Conservation (phyloP, 2,888 invertebrate species). For the Mamestra brassicae region DNA sequence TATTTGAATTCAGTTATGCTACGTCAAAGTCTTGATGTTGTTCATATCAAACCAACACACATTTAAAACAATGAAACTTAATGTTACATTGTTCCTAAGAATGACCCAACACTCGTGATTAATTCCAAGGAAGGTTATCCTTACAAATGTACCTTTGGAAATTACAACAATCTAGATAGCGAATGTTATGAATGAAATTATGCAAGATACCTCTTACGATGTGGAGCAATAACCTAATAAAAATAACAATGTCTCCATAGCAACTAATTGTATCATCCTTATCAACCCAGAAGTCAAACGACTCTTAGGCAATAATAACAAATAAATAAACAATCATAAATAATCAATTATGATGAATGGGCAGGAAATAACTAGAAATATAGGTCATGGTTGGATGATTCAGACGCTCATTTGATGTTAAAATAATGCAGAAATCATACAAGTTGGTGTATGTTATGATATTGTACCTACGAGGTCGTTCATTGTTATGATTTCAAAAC, state of each 20-base stretch:
- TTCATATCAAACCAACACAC: conserved; percentile 15
- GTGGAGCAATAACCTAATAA: conserved; percentile 44
- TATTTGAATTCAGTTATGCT: conserved; percentile 15
- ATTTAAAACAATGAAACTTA: conserved; percentile 25
- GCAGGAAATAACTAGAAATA: conserved; percentile 54
- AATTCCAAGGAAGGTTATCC: conserved; percentile 33
- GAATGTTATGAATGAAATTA: conserved; percentile 52
- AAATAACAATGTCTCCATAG: conserved; percentile 33
- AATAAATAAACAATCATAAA: conserved; percentile 53
- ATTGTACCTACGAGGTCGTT: conserved; percentile 13
- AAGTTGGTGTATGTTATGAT: conserved; percentile 11
- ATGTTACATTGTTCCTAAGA: conserved; percentile 27
- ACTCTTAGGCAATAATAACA: conserved; percentile 24
- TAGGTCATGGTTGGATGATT: conserved; percentile 61
- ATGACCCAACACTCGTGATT: conserved; percentile 23
- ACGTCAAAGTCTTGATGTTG: conserved; percentile 27
- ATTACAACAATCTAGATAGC: conserved; percentile 7
- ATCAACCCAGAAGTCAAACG: conserved; percentile 42
- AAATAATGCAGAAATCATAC: conserved; percentile 38
- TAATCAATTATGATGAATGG: conserved; percentile 50
- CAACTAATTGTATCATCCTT: conserved; percentile 37
- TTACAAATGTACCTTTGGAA: conserved; percentile 16
- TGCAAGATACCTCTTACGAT: conserved; percentile 31
- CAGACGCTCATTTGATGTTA: conserved; percentile 32
- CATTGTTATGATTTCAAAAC: conserved; percentile 40